These are phyloP conservation scores for Ispidina picta DNA, from an alignment of 2,797 vertebrate species.

Conservation along the genomic window DNA sequence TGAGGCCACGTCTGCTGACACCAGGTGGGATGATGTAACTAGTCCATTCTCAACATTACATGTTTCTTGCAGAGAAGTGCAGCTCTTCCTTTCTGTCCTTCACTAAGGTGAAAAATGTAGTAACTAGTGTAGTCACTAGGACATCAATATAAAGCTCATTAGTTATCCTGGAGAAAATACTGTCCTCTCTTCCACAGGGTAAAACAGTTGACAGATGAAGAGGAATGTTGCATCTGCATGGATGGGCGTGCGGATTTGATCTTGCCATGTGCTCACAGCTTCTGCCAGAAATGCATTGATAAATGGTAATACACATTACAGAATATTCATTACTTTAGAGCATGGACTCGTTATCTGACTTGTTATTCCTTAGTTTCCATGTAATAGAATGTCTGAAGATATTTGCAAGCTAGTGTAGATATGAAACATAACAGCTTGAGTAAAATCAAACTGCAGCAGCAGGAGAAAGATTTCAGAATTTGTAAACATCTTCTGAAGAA, in stretches of 20 bases:
- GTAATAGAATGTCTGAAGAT: background rate
- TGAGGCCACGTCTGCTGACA: background rate
- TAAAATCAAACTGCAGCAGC: background rate
- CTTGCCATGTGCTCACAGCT: slow-evolving; percentile 94
- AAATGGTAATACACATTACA: slow-evolving; percentile 86
- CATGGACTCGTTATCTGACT: background rate
- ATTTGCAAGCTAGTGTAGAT: background rate
- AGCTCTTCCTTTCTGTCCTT: background rate
- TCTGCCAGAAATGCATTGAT: slow-evolving; percentile 99
- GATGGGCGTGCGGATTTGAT: slow-evolving; percentile 95
- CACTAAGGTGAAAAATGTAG: background rate
- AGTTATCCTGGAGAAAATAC: background rate
- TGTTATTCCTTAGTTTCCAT: background rate
- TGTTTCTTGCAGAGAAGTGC: background rate
- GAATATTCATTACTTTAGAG: background rate
- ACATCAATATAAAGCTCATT: background rate
- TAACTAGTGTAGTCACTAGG: background rate
- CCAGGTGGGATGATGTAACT: background rate
- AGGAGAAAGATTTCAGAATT: background rate
- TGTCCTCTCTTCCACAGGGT: slow-evolving; percentile 81
- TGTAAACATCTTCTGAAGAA: background rate
- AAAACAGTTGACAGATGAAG: slow-evolving; percentile 95
- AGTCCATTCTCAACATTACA: background rate
- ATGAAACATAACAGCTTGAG: background rate
- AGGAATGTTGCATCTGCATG: slow-evolving; percentile 99